Base-by-base conservation (phyloP, 2,888 invertebrate genomes). In the Archips xylosteana region DNA sequence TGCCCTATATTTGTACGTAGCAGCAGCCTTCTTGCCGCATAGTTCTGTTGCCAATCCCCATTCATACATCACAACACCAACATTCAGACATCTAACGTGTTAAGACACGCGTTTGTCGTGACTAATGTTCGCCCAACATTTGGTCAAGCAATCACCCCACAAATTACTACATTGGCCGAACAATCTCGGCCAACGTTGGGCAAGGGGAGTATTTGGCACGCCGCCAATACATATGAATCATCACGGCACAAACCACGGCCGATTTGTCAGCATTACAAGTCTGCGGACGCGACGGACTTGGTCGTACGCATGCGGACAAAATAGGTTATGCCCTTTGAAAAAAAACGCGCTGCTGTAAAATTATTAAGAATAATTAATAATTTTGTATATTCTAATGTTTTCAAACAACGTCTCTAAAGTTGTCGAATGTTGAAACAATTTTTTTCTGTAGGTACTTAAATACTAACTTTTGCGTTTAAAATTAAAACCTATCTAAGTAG, bases 221-320 rank as follows among this genome's bases (percentile, higher is more conserved):
- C 75, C 79, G 89, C 92, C 92, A 91, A 85, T 82, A 79, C 78
- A 82, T 83, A 91, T 92, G 92, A 92, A 91, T 92, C 92, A 91
- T 90, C 83, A 85, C 86, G 85, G 83, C 83, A 81, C 87, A 85
- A 87, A 89, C 89, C 90, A 82, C 84, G 81, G 84, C 80, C 86
- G 85, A 92, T 92, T 91, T 91, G 92, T 92, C 92, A 90, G 88
- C 89, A 85, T 88, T 90, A 89, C 86, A 83, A 80, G 80, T 80
- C 80, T 68, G 76, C 78, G 78, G 81, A 79, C 77, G 78, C 75
- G 75, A 77, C 78, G 76, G 74, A 70, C 66, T 72, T 63, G 72
- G 76, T 79, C 62, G 70, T 67, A 49, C 63, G 34, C 36, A 65
- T 62, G 64, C 42, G 71, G 70, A 59, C 74, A 74, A 72, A 75